phyloP scores from a whole-genome alignment of 2,888 invertebrate species.

The Drepana falcataria region DNA sequence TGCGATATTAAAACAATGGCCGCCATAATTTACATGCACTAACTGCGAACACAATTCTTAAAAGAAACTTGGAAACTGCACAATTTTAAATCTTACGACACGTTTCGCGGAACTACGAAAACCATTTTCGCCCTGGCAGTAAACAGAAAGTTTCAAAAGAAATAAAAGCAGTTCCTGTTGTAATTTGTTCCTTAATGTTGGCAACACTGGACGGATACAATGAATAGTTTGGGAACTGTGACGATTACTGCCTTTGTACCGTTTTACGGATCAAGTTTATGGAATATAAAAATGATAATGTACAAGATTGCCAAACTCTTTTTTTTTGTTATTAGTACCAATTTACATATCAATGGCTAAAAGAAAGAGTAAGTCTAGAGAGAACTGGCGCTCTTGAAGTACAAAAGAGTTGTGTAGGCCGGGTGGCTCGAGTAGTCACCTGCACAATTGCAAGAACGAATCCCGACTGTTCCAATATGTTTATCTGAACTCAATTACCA shows the following conservation, averaged over 20 bases:
- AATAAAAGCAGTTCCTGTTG: conserved; percentile 15
- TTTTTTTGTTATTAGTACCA: too few relatives aligned
- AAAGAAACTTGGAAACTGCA: neutral
- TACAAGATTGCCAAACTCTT: too few relatives aligned
- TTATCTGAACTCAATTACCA: too few relatives aligned
- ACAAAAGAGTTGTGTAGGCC: too few relatives aligned
- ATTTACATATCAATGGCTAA: too few relatives aligned
- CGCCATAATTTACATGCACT: neutral
- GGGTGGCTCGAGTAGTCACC: too few relatives aligned
- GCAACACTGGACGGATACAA: conserved; percentile 6
- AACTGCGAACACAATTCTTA: neutral
- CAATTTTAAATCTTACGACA: neutral
- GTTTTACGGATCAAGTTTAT: neutral
- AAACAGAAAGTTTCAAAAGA: conserved; percentile 9
- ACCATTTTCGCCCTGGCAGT: conserved; percentile 1
- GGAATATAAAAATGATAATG: too few relatives aligned
- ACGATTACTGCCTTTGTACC: conserved; percentile 1
- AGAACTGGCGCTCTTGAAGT: too few relatives aligned
- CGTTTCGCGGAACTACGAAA: conserved; percentile 2
- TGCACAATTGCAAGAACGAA: too few relatives aligned
- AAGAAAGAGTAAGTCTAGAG: too few relatives aligned
- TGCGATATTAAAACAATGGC: too few relatives aligned
- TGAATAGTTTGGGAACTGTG: conserved; percentile 2
- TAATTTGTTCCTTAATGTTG: conserved; percentile 26
- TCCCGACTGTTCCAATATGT: too few relatives aligned